Evolutionary conservation across 2,113 vertebrate genomes (phyloP).

Genomic region (Pangasianodon gigas): DNA sequence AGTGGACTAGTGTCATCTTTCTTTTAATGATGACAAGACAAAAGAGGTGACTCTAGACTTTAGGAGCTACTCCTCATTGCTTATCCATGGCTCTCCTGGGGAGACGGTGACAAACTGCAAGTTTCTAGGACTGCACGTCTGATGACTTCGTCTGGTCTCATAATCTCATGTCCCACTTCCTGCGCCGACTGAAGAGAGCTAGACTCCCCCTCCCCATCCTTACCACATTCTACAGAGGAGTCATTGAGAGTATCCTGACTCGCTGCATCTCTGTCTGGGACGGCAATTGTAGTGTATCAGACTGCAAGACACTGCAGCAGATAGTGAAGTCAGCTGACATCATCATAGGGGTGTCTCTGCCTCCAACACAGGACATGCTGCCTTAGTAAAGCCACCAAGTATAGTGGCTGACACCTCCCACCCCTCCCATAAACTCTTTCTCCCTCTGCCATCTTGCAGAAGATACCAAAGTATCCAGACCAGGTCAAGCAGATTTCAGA

Average conservation of each 20-base stretch:
- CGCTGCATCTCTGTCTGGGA: conserved; percentile 7
- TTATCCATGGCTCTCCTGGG: not conserved
- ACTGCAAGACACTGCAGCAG: not conserved
- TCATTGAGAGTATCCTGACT: not conserved
- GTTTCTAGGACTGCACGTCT: conserved; percentile 11
- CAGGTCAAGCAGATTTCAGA: not conserved
- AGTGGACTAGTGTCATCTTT: not conserved
- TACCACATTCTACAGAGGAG: not conserved
- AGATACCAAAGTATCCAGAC: not conserved
- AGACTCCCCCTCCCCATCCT: not conserved
- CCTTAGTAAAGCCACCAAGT: not conserved
- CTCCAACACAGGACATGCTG: not conserved
- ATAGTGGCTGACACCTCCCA: not conserved
- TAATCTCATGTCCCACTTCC: not conserved
- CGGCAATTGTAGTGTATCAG: not conserved
- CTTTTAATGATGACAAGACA: not conserved
- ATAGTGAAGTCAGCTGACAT: not conserved
- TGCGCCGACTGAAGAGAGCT: not conserved
- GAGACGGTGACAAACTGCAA: not conserved
- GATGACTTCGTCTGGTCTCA: not conserved
- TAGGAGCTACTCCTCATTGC: not conserved
- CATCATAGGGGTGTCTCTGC: not conserved
- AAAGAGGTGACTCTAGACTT: not conserved
- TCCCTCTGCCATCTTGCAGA: not conserved
- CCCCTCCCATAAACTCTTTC: not conserved